phyloP scores from a whole-genome alignment of 2,797 vertebrate genomes.

The Acanthopagrus latus region DNA sequence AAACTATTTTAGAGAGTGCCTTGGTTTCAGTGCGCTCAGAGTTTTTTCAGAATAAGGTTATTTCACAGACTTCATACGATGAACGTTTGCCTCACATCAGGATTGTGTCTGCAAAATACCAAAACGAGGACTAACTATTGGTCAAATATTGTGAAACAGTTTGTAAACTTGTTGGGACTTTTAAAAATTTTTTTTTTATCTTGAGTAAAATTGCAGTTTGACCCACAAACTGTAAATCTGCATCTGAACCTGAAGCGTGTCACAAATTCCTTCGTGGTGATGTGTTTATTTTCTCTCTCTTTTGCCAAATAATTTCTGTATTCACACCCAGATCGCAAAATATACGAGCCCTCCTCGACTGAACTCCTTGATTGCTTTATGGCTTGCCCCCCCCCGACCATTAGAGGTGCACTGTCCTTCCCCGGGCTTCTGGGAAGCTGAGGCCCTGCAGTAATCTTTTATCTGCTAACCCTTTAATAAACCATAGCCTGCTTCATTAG shows the following conservation, averaged over 20 bases:
- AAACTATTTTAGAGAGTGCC: conserved; percentile 76
- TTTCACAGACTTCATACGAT: conserved; percentile 56
- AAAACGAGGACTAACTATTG: conserved; percentile 34
- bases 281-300: conserved; percentile 36
- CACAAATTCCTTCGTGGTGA: background rate
- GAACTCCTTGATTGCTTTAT: conserved; percentile 82
- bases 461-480: conserved; percentile 81
- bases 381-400: conserved; percentile 66
- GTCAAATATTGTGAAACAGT: conserved; percentile 8
- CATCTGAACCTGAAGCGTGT: conserved; percentile 12
- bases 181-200: conserved; percentile 6
- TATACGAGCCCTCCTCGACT: conserved; percentile 60
- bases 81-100: conserved; percentile 46
- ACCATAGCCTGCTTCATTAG: conserved; percentile 84
- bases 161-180: conserved; percentile 4
- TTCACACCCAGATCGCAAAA: conserved; percentile 71
- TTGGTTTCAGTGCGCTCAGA: conserved; percentile 66
- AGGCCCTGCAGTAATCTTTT: conserved; percentile 78
- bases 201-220: conserved; percentile 7
- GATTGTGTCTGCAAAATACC: conserved; percentile 33
- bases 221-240: conserved; percentile 11
- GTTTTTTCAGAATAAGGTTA: conserved; percentile 56
- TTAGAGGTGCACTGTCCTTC: conserved; percentile 63
- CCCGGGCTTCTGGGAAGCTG: conserved; percentile 68
- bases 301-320: conserved; percentile 45